Evolutionary conservation across 1,140 invertebrate species (phyloP).

Genomic region (Idris sp.): DNA sequence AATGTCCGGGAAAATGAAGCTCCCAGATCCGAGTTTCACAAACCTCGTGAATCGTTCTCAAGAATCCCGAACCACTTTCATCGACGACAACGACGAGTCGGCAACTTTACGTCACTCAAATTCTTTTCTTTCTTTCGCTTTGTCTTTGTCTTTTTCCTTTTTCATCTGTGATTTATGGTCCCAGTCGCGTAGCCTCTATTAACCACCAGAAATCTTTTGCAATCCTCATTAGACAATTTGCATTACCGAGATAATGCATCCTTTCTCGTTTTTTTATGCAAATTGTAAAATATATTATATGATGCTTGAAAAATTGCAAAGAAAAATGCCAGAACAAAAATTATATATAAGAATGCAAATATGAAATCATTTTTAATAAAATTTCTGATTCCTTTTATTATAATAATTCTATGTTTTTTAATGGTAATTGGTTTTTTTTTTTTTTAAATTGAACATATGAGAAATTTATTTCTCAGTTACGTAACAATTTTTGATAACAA

Average conservation of each 20-base stretch:
- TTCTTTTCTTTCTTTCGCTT: conserved; percentile 49
- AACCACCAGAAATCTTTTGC: conserved; percentile 49
- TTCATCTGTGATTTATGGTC: conserved; percentile 71
- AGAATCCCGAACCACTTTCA: conserved; percentile 63
- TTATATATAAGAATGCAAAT: too few relatives aligned
- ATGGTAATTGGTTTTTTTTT: too few relatives aligned
- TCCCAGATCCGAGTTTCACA: conserved; percentile 22
- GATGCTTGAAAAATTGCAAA: too few relatives aligned
- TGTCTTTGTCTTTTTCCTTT: conserved; percentile 18
- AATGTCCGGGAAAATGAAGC: conserved; percentile 71
- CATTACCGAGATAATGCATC: conserved; percentile 15
- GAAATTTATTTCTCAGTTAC: too few relatives aligned
- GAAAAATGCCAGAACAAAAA: too few relatives aligned
- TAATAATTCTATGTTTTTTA: too few relatives aligned
- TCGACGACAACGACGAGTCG: conserved; percentile 59
- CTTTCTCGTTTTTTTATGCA: too few relatives aligned
- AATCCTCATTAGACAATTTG: conserved; percentile 48
- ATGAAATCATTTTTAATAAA: too few relatives aligned
- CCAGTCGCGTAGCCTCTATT: conserved; percentile 65
- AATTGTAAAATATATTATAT: too few relatives aligned
- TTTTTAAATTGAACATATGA: too few relatives aligned
- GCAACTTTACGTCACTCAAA: conserved; percentile 66
- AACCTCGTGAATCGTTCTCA: conserved; percentile 60
- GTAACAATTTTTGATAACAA: too few relatives aligned
- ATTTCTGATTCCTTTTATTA: too few relatives aligned